These are phyloP conservation scores for Petrocephalus schoutedeni DNA, from an alignment of 2,797 vertebrate species.

Conservation along the genomic window DNA sequence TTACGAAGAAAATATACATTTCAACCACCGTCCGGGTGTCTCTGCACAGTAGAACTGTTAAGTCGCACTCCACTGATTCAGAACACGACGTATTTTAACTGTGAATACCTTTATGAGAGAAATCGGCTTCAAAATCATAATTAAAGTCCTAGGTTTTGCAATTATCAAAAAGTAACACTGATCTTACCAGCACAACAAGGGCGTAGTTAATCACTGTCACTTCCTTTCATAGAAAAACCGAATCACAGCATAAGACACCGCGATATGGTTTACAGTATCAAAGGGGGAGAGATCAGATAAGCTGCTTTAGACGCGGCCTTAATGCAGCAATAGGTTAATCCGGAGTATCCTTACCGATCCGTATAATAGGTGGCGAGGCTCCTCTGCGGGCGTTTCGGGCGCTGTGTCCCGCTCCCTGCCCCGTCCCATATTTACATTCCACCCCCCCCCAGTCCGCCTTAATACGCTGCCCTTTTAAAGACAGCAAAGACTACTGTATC, in stretches of 20 bases:
- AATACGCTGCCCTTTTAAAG: slow-evolving; percentile 13
- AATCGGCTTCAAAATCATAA: background rate
- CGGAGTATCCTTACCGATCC: background rate
- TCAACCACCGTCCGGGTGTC: background rate
- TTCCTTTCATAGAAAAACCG: background rate
- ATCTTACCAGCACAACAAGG: background rate
- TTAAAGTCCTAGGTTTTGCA: background rate
- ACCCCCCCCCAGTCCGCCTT: background rate
- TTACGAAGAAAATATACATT: background rate
- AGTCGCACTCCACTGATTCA: background rate
- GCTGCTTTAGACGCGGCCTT: background rate
- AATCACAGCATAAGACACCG: background rate
- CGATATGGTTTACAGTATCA: background rate
- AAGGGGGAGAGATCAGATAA: background rate
- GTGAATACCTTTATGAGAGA: background rate
- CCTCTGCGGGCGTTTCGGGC: background rate
- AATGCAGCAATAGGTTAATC: background rate
- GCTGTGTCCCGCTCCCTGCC: background rate
- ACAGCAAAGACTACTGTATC: background rate
- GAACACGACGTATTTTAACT: background rate
- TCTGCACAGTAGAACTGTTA: background rate
- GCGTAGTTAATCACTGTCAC: background rate
- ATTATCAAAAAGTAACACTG: background rate
- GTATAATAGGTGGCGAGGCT: background rate
- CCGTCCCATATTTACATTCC: slow-evolving; percentile 17